Percentiles rank a stretch among this genome's conserved stretches.
Evolutionary conservation across 2,888 invertebrate species (phyloP).

Genomic region (Noctuana brunneofusca): DNA sequence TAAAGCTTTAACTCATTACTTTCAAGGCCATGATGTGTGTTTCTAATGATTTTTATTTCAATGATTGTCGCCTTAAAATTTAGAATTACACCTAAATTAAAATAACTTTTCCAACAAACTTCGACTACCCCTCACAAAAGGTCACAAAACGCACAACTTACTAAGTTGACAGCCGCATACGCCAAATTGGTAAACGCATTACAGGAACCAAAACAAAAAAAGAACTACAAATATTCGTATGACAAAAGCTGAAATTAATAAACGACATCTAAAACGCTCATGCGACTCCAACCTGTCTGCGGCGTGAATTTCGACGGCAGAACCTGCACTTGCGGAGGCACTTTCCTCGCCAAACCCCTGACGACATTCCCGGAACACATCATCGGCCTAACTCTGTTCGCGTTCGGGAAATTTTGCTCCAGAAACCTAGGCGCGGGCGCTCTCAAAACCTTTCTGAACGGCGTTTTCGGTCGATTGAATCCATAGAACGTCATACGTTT

Average conservation of each 20-base stretch:
- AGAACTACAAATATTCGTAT: not conserved
- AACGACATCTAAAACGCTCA: slow-evolving; percentile 47
- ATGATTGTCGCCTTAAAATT: not conserved
- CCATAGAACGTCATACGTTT: slow-evolving; percentile 79
- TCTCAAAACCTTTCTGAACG: slow-evolving; percentile 65
- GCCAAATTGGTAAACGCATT: not conserved
- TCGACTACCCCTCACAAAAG: slow-evolving; percentile 45
- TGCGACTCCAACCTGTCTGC: slow-evolving; percentile 74
- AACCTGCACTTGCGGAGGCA: slow-evolving; percentile 71
- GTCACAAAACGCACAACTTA: slow-evolving; percentile 44
- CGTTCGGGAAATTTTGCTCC: slow-evolving; percentile 55
- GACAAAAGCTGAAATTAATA: slow-evolving; percentile 13
- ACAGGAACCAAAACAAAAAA: not conserved
- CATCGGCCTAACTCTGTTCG: slow-evolving; percentile 57
- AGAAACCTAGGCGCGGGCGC: slow-evolving; percentile 65
- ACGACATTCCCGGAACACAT: slow-evolving; percentile 55
- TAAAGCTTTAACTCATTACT: too few relatives aligned
- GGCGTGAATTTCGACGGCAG: slow-evolving; percentile 81
- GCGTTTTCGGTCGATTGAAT: slow-evolving; percentile 67
- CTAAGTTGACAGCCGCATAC: not conserved
- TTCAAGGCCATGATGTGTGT: too few relatives aligned
- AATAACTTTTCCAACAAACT: too few relatives aligned
- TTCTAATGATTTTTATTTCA: too few relatives aligned
- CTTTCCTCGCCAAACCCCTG: slow-evolving; percentile 77
- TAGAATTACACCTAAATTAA: not conserved